Base-by-base conservation (phyloP, 2,888 invertebrate species). In the Andrena fulva region DNA sequence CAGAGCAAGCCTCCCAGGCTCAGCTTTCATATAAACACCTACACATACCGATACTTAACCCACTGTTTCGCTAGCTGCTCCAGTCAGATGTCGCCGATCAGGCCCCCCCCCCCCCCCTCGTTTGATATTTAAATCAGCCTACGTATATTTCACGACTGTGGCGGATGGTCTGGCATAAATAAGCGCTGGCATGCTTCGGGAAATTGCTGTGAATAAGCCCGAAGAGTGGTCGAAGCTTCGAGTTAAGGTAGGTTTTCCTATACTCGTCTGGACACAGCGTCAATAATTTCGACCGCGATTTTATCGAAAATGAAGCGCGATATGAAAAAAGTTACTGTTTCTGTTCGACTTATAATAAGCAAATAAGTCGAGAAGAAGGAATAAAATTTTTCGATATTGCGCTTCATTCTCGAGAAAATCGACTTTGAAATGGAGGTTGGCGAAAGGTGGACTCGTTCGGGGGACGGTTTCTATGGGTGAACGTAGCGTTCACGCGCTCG, bases 81-180 rank as follows among this genome's bases (percentile, higher is more conserved):
- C 1, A 27, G 20, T 12, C 16, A 24, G 10, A 56, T 52, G 20
- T n/a, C 12, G 12, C 20, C 4, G n/a, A 31, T 27, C 20, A 54
- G 6, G 20, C 20, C 20, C 20, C 20, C 20, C 20, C 20, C 20
- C 20, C 3, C 20, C 8, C 27, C 24, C 16, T 2, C 10, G 12
- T 62, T 63, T 56, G n/a, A 76, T 35, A 56, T 74, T 33, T 24
- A 27, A 10, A 76, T 54, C n/a, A 8, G 12, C 7, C 60, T 10
- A n/a, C 4, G 35, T 24, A n/a, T 60, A 31, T 16, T 16, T 16
- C 16, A 2, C 10, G 16, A 69, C 33, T 54, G 54, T 66, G 20
- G 8, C 24, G 12, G 56, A 77, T 56, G 42, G 24, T 10, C 7
- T 6, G 68, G 16, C 69, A 59, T 68, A 75, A 75, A 69, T 75